Base-by-base conservation (phyloP, 1,140 invertebrate genomes). In the Paralvinella palmiformis region DNA sequence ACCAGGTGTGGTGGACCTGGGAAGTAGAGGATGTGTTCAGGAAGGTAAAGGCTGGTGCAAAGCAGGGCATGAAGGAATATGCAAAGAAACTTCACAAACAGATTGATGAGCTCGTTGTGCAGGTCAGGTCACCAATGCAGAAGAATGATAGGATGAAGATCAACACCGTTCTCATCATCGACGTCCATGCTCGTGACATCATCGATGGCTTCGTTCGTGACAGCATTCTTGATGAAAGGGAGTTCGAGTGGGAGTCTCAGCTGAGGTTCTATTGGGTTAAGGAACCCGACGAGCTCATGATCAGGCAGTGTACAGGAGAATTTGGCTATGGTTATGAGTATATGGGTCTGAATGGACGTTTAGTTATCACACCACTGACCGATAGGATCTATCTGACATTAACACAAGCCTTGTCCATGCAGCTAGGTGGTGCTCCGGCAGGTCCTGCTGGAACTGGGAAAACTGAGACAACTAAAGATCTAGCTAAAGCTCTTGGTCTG, bases 261-360 rank as follows among this genome's bases (percentile, higher is more conserved):
- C 82, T 96, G 61, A 75, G 91, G 67, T 95, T 94, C 81, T 95
- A 94, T 75, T 95, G 92, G 92, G 80, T 88, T 2, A 90, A 88
- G 73, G 84, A 87, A 66, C 81, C 87, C 32, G 91, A 94, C 75
- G 90, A 92, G 69, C 75, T 94, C 3, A 85, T 87, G 74, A 86
- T 94, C 6, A 82, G 87, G 52, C 92, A 95, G 72, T 95, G 91
- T 74, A 91, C 89, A 0, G 91, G 90, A 36, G 77, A 82, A 29
- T 94, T 95, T 75, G 88, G 92, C 62, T 95, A 94, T 73, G 92
- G 92, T 17, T 95, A 94, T 72, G 92, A 95, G 75, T 95, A 94
- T 73, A 94, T 94, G 91, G 93, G 93, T 0, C 80, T 94, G 0
- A 94, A 93, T 79, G 91, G 90, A 1, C 85, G 91, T 63, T 81